Evolutionary conservation across 2,113 vertebrate genomes (phyloP), one percentile per base, ranked within the genome.

Genomic region (Bubo blakistoni): DNA sequence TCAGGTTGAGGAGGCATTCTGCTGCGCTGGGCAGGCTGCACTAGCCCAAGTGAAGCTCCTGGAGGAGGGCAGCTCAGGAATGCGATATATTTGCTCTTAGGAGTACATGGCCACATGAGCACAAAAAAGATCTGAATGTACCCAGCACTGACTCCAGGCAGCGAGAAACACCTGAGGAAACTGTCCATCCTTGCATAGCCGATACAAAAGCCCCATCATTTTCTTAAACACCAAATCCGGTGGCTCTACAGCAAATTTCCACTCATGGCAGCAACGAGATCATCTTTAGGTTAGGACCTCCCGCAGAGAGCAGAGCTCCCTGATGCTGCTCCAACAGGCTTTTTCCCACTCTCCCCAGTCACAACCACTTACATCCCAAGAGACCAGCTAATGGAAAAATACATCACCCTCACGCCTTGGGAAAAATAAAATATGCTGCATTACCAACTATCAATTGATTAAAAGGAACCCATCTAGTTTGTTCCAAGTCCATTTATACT

Each of bases 1-100:
- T 73, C 71, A 73, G 49, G 62, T 79, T 62, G 66, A 62, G 47
- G 65, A 88, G 63, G 47, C 51, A 13, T 51, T 54, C 51, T 71
- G 66, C 47, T 8, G 6, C 7, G 3, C 25, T 0, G 0, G 24
- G 66, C 49, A 91, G 49, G 57, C 55, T 83, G 80, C 1, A 2
- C 27, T 18, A 12, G 29, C 40, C 13, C 71, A 59, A 2, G 25
- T 17, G 38, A 12, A 69, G 30, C 25, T 52, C 27, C 78, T 44
- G 61, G 61, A 86, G 52, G 29, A 82, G 52, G 61, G 38, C 0
- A 0, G 65, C 61, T 79, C 52, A 90, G 90, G 90, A 94, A 95
- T 18, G 40, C 3, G 0, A 16, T 27, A 21, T 44, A 72, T 83
- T 86, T 86, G 40, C 40, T 86, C 42, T 9, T 11, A 49, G 16